phyloP scores from a whole-genome alignment of 2,113 vertebrate species.

The Heterotis niloticus region DNA sequence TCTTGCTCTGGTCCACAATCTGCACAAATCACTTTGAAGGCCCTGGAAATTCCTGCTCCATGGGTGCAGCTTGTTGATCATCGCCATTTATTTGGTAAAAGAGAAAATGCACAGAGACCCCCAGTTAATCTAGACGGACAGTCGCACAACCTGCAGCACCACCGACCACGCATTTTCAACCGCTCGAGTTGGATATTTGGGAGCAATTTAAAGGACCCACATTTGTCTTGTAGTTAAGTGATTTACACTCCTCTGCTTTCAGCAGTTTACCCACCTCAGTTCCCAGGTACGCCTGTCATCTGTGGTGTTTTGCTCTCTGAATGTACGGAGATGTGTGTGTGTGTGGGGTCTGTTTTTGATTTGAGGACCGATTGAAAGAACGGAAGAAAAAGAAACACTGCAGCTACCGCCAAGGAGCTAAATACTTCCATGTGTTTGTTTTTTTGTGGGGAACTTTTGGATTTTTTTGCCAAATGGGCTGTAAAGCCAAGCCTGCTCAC shows the following conservation, averaged over 20 bases:
- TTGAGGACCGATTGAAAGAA: conserved; percentile 7
- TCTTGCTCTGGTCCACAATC: no score
- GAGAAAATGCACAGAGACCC: conserved; percentile 21
- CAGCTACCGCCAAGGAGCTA: conserved; percentile 61
- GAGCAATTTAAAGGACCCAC: conserved; percentile 37
- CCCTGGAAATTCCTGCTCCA: background rate
- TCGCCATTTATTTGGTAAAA: background rate
- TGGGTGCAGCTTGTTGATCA: background rate
- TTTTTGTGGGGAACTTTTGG: conserved; percentile 43
- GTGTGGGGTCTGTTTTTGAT: conserved; percentile 21
- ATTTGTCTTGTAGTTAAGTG: conserved; percentile 43
- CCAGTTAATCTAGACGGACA: background rate
- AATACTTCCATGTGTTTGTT: conserved; percentile 64
- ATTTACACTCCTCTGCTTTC: conserved; percentile 32
- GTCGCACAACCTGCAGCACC: background rate
- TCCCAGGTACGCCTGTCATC: conserved; percentile 39
- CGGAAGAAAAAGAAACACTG: conserved; percentile 48
- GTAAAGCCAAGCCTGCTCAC: conserved; percentile 51
- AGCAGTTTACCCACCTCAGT: conserved; percentile 31
- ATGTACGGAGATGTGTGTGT: conserved; percentile 30
- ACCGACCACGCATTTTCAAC: background rate
- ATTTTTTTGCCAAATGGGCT: conserved; percentile 55
- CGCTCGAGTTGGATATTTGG: conserved; percentile 19
- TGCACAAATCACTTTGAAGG: no score
- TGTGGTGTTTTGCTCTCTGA: conserved; percentile 23